Base-by-base conservation (phyloP, 1,140 invertebrate species). In the Procambarus virginalis region DNA sequence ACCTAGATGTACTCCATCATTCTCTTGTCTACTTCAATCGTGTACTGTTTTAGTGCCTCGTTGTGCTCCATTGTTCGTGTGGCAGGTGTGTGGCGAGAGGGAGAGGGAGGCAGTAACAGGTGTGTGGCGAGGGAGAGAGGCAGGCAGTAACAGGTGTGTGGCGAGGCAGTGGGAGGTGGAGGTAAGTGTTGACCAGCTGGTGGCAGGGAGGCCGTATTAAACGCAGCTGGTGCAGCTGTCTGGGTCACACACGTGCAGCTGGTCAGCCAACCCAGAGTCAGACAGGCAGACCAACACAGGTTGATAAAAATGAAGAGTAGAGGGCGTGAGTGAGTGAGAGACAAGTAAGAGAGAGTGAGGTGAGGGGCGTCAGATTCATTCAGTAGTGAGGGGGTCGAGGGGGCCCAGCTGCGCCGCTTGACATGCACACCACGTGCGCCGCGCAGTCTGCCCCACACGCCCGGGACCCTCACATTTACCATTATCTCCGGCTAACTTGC, bases 351-450 rank as follows among this genome's bases (percentile, higher is more conserved):
- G 51, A 55, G 34, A 34, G 34, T 5, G 45, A 49, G 2, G 51
- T 51, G 45, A 22, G 14, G 48, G 48, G 51, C 49, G 46, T n/a
- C 17, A 75, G 48, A 76, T 60, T 60, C 64, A 58, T 51, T 51
- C 80, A 82, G 22, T 68, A 70, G 64, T 10, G 14, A 49, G 45
- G 45, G 10, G 70, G 60, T 84, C 68, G 48, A 5, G 22, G 84
- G 84, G 84, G 48, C 73, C 84, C 60, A 48, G 45, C 60, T 60
- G 34, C 73, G 51, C 83, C 83, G 68, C 73, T 85, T 85, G 84
- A 85, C 84, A 85, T 85, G 84, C 84, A 85, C 49, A 60, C 84
- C 84, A 85, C 84, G 84, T 85, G 84, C 84, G 55, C 4, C 55
- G 20, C 58, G 49, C 20, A 12, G 34, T 34, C 34, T 34, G 34